Percentiles rank a stretch among this genome's conserved stretches.
Evolutionary conservation across 2,113 vertebrate species (phyloP).

Genomic region (Baryphthengus martii): DNA sequence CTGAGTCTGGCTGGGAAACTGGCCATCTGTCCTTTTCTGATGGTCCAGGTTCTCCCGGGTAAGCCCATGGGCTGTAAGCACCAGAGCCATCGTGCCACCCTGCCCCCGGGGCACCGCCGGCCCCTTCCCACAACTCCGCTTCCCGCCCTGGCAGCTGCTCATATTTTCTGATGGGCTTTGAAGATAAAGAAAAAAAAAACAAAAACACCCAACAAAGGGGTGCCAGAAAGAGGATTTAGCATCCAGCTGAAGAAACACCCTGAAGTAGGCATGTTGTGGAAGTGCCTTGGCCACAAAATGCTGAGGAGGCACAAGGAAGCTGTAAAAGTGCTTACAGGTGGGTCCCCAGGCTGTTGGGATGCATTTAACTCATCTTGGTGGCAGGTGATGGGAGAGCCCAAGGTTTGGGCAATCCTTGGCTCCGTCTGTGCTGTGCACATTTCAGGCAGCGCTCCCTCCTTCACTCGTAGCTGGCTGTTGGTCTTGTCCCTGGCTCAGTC

Average conservation of each 20-base stretch:
- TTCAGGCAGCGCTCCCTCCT: background rate
- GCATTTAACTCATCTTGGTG: background rate
- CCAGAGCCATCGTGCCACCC: background rate
- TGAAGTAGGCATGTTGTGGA: accelerated
- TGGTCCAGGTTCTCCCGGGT: background rate
- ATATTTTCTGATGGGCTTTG: background rate
- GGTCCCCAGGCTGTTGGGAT: background rate
- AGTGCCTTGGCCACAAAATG: background rate
- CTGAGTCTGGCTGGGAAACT: background rate
- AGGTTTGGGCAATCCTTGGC: background rate
- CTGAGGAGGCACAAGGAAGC: background rate
- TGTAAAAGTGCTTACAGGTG: background rate
- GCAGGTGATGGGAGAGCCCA: accelerated
- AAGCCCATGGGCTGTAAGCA: accelerated
- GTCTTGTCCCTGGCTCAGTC: background rate
- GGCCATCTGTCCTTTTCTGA: background rate
- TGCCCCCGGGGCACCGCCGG: background rate
- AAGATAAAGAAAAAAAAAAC: background rate
- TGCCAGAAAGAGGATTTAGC: background rate
- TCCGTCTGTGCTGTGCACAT: background rate
- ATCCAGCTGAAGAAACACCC: background rate
- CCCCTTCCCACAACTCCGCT: background rate
- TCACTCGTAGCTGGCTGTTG: background rate
- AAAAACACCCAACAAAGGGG: accelerated
- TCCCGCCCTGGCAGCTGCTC: background rate